Evolutionary conservation across 1,140 invertebrate species (phyloP).

Genomic region (Cydia strobilella): DNA sequence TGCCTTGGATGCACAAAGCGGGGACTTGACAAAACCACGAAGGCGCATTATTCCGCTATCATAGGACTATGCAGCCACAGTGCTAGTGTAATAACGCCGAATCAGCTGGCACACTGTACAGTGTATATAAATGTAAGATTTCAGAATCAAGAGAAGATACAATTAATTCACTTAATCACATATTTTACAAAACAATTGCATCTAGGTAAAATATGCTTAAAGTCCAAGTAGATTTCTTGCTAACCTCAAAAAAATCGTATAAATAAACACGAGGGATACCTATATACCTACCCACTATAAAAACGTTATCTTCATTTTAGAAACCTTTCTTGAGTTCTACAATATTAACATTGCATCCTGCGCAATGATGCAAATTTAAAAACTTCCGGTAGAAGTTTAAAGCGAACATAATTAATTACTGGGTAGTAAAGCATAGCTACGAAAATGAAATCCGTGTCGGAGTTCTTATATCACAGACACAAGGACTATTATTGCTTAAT

Average conservation of each 20-base stretch:
- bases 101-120: slow-evolving; percentile 16
- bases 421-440: not conserved
- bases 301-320: no score
- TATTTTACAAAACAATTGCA: no score
- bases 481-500: slow-evolving; percentile 9
- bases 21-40: slow-evolving; percentile 35
- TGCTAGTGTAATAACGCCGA: not conserved
- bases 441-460: not conserved
- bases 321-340: slow-evolving; percentile 14
- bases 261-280: no score
- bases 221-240: no score
- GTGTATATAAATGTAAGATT: no score
- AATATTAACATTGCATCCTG: slow-evolving; percentile 37
- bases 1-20: slow-evolving; percentile 27
- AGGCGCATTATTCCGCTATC: slow-evolving; percentile 16
- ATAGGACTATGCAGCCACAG: not conserved
- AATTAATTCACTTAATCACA: no score
- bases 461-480: not conserved
- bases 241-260: no score
- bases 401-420: slow-evolving; percentile 53
- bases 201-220: no score
- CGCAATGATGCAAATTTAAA: slow-evolving; percentile 55
- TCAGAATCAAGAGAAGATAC: no score
- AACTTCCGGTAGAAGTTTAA: slow-evolving; percentile 44
- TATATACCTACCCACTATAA: no score